phyloP scores from a whole-genome alignment of 2,797 vertebrate species.

The Podarcis lilfordi region DNA sequence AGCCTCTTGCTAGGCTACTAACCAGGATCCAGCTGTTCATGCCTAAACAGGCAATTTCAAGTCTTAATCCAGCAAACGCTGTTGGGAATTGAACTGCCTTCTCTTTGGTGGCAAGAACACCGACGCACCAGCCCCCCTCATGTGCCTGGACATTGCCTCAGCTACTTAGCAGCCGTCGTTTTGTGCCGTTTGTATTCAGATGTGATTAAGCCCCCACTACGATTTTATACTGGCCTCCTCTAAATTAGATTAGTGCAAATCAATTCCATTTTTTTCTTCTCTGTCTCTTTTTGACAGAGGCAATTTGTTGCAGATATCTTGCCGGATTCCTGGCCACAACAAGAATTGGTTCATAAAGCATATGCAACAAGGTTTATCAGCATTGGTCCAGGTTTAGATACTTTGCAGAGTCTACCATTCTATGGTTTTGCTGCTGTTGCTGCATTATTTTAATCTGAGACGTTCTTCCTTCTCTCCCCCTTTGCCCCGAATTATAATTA shows the following conservation, averaged over 20 bases:
- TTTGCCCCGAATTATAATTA: neutral
- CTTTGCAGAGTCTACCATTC: no score
- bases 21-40: conserved; percentile 45
- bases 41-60: conserved; percentile 60
- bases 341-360: conserved; percentile 37
- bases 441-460: neutral
- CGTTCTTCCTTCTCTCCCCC: neutral
- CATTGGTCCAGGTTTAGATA: conserved; percentile 16
- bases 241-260: conserved; percentile 57
- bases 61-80: conserved; percentile 50
- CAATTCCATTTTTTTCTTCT: conserved; percentile 5
- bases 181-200: conserved; percentile 67
- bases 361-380: conserved; percentile 35
- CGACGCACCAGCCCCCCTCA: conserved; percentile 7
- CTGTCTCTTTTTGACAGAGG: conserved; percentile 40
- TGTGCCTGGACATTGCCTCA: conserved; percentile 54
- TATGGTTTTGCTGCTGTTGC: neutral
- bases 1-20: neutral
- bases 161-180: conserved; percentile 62
- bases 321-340: conserved; percentile 40
- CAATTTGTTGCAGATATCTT: conserved; percentile 55
- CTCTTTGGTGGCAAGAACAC: conserved; percentile 25
- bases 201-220: conserved; percentile 60
- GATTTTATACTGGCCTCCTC: conserved; percentile 51
- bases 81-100: conserved; percentile 39